Percentiles rank a stretch among this genome's conserved stretches.
These are phyloP conservation scores for Trichopoda pennipes DNA, from an alignment of 2,888 invertebrate species.

Conservation along the genomic window DNA sequence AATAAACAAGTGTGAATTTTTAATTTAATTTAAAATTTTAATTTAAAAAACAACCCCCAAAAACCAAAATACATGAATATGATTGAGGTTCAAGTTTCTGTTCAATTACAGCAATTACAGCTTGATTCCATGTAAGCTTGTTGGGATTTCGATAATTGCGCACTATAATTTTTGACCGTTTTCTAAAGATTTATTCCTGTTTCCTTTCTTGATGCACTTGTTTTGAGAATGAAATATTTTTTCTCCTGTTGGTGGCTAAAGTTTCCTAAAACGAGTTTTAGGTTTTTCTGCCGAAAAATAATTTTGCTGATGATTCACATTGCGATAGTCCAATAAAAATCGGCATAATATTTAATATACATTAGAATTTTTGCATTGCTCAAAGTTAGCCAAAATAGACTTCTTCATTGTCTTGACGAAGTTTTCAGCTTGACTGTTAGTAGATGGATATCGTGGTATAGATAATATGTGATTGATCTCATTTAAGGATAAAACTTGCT, in stretches of 20 bases:
- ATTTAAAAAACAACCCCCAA: too few species aligned
- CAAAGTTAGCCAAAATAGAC: slow-evolving; percentile 56
- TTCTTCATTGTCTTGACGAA: slow-evolving; percentile 71
- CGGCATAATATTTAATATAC: too few species aligned
- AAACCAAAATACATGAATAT: slow-evolving; percentile 17
- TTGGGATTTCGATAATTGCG: slow-evolving; percentile 64
- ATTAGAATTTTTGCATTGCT: slow-evolving; percentile 16
- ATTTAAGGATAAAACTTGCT: slow-evolving; percentile 70
- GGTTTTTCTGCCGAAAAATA: slow-evolving; percentile 54
- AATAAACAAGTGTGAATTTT: too few species aligned
- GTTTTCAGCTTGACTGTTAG: too few species aligned
- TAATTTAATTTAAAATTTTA: too few species aligned
- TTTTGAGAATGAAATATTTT: slow-evolving; percentile 51
- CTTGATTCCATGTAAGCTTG: slow-evolving; percentile 62
- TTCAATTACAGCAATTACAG: slow-evolving; percentile 59
- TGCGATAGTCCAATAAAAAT: too few species aligned
- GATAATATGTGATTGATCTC: too few species aligned
- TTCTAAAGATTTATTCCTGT: slow-evolving; percentile 44
- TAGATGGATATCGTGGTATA: too few species aligned
- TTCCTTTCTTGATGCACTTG: slow-evolving; percentile 43
- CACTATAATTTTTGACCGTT: slow-evolving; percentile 55
- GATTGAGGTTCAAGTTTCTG: slow-evolving; percentile 47
- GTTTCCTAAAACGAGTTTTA: slow-evolving; percentile 57
- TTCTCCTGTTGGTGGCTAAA: slow-evolving; percentile 58
- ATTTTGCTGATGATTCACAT: slow-evolving; percentile 62